Evolutionary conservation across 2,113 vertebrate genomes (phyloP).

Genomic region (Caranx melampygus): DNA sequence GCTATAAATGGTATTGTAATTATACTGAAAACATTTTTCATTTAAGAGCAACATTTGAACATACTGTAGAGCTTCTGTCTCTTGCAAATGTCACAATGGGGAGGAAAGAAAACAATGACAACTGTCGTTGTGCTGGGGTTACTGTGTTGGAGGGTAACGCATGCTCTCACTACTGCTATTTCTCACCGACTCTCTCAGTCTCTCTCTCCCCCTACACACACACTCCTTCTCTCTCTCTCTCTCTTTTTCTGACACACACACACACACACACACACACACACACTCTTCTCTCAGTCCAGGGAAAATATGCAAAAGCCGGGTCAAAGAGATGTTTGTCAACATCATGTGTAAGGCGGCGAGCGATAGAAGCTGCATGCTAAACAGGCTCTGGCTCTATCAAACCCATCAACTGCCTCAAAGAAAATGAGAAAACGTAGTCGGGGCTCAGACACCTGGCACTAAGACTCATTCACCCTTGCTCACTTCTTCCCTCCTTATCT

Average conservation of each 20-base stretch:
- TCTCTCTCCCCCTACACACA: constrained; percentile 38
- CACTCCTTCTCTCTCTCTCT: constrained; percentile 3
- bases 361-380: constrained; percentile 80
- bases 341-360: constrained; percentile 75
- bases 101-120: constrained; percentile 48
- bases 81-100: constrained; percentile 62
- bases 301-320: constrained; percentile 71
- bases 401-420: constrained; percentile 69
- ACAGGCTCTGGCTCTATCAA: constrained; percentile 69
- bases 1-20: constrained; percentile 74
- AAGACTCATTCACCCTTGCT: constrained; percentile 60
- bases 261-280: constrained; percentile 45
- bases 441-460: constrained; percentile 77
- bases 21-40: constrained; percentile 64
- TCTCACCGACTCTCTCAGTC: constrained; percentile 19
- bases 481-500: constrained; percentile 52
- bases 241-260: constrained; percentile 1
- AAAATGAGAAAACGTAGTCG: constrained; percentile 70
- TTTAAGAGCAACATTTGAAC: constrained; percentile 63
- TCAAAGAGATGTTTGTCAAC: constrained; percentile 85
- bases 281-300: constrained; percentile 56
- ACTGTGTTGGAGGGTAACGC: constrained; percentile 27
- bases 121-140: constrained; percentile 39
- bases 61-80: constrained; percentile 53
- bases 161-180: constrained; percentile 25